Evolutionary conservation across 2,113 vertebrate genomes (phyloP).

Genomic region (Austrofundulus limnaeus): DNA sequence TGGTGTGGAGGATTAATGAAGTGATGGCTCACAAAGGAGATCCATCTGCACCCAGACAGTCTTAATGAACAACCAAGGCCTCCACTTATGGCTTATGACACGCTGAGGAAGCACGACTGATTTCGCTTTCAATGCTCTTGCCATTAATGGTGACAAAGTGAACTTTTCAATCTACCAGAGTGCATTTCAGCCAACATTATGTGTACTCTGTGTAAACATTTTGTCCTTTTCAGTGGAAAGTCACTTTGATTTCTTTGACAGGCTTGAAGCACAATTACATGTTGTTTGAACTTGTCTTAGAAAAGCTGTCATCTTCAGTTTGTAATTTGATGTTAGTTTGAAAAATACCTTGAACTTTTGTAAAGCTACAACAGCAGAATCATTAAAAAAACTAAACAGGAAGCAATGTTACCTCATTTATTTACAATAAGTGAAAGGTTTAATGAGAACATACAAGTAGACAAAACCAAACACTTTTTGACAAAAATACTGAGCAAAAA

Average conservation of each 20-base stretch:
- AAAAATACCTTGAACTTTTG: slow-evolving; percentile 10
- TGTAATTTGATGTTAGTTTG: slow-evolving; percentile 3
- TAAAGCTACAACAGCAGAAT: slow-evolving; percentile 3
- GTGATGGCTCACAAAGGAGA: slow-evolving; percentile 41
- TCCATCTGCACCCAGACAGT: slow-evolving; percentile 65
- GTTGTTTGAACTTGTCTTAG: slow-evolving; percentile 23
- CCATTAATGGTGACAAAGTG: slow-evolving; percentile 62
- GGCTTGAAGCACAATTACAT: slow-evolving; percentile 4
- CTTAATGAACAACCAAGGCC: slow-evolving; percentile 58
- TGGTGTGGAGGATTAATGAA: slow-evolving; percentile 63
- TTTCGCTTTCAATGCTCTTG: slow-evolving; percentile 50
- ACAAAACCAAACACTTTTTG: not conserved
- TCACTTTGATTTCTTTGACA: slow-evolving; percentile 39
- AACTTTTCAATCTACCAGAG: slow-evolving; percentile 72
- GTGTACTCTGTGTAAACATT: slow-evolving; percentile 14
- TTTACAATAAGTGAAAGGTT: not conserved
- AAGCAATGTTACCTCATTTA: not conserved
- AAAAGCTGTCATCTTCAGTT: not conserved
- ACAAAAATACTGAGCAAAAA: not conserved
- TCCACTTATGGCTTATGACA: slow-evolving; percentile 58
- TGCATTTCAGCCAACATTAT: slow-evolving; percentile 49
- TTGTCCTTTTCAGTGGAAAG: slow-evolving; percentile 30
- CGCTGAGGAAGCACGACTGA: slow-evolving; percentile 61
- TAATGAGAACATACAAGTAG: slow-evolving; percentile 7
- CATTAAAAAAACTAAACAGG: not conserved